Evolutionary conservation across 1,140 invertebrate species (phyloP), one percentile per base, ranked within the genome.

Genomic region (Drosophila erecta): DNA sequence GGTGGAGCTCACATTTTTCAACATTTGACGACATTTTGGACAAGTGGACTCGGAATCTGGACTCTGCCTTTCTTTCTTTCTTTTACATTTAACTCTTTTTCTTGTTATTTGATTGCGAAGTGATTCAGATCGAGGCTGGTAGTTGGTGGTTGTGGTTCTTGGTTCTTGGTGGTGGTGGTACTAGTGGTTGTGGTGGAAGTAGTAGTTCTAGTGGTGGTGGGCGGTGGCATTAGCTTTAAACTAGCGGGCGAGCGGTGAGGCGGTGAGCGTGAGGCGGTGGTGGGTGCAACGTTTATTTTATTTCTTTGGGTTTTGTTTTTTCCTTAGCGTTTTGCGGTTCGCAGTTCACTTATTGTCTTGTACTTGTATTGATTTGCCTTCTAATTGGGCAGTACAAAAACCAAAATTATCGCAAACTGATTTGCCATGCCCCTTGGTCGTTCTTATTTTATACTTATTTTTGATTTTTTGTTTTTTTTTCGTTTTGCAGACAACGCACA

Each of bases 1-100:
- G 67, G 41, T 76, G 74, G 58, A 66, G 81, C 83, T 86, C 83
- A 86, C 83, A 69, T 86, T 83, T 81, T 79, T 70, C 43, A 11
- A 57, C 43, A 30, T 30, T 30, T 71, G 78, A 81, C 47, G 70
- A 86, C 81, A 86, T 86, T 86, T 87, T 86, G 51, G 81, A 74
- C 70, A 80, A 56, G 50, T 67, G 67, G 64, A 70, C 35, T 38
- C 64, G 62, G 40, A 70, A 69, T 70, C 64, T 69, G 61, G 56
- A 27, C 54, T 70, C 51, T 71, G 66, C 65, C 66, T 70, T 47
- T 70, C 43, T 57, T 56, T 69, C 57, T 81, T 53, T 49, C 47
- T 38, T 44, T 58, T 35, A n/a, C 4, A 30, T 41, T 62, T 30
- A 33, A 7, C 2, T 51, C 10, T 35, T 22, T 65, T 65, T 56